Conservation (phyloP, 1,140 invertebrate species). For the Procambarus virginalis region DNA sequence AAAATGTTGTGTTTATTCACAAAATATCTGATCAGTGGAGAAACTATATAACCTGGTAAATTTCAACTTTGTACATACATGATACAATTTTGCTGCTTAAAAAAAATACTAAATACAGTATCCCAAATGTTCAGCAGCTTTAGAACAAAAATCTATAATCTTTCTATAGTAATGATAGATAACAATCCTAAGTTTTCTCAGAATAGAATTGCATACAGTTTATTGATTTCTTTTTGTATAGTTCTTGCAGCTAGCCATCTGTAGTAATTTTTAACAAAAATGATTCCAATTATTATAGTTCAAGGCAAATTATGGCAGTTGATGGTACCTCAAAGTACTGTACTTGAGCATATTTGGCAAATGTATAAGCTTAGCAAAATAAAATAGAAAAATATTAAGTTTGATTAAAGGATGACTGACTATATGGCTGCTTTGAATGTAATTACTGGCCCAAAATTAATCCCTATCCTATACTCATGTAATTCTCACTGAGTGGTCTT, state of each 20-base stretch:
- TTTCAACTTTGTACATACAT: not conserved
- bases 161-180: not conserved
- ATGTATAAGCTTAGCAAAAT: not conserved
- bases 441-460: not conserved
- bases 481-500: not conserved
- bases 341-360: not conserved
- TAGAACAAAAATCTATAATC: not conserved
- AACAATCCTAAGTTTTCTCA: too few relatives aligned
- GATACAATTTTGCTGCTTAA: not conserved
- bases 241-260: not conserved
- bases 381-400: too few relatives aligned
- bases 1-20: constrained; percentile 35
- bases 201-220: too few relatives aligned
- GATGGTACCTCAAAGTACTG: not conserved
- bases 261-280: not conserved
- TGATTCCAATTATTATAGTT: not conserved
- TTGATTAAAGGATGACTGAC: not conserved
- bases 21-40: constrained; percentile 26
- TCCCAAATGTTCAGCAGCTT: not conserved
- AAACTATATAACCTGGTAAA: constrained; percentile 12
- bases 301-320: not conserved
- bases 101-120: not conserved
- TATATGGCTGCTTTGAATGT: too few relatives aligned
- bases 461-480: not conserved
- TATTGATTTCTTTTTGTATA: too few relatives aligned